A percentile compares a stretch with the other conserved stretches of the same genome.
phyloP scores from a whole-genome alignment of 2,113 vertebrate species.

The Ptilonorhynchus violaceus region DNA sequence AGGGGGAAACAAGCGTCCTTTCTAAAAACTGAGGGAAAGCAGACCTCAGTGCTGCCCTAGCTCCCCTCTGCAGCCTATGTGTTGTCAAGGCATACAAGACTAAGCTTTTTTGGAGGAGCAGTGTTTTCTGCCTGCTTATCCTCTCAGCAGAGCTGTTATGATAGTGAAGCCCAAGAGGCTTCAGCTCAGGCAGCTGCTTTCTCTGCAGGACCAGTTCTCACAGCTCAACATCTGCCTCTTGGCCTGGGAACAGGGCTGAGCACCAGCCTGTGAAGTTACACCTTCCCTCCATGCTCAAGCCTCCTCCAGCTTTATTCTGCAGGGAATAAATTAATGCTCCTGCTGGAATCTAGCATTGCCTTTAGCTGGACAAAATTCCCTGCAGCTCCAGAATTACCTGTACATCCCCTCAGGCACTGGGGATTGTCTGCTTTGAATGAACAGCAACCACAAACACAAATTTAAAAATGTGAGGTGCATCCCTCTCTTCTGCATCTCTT shows the following conservation, averaged over 20 bases:
- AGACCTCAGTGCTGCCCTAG: background rate
- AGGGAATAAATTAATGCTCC: background rate
- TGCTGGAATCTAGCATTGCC: background rate
- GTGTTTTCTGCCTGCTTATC: background rate
- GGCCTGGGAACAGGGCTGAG: background rate
- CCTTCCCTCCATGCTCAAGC: background rate
- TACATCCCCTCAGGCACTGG: background rate
- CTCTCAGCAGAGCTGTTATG: background rate
- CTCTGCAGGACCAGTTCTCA: conserved; percentile 16
- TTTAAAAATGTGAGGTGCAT: background rate
- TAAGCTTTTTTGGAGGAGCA: background rate
- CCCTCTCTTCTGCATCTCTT: background rate
- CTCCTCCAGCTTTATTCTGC: background rate
- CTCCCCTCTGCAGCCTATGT: rapidly evolving
- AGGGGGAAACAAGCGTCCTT: background rate
- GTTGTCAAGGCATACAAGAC: background rate
- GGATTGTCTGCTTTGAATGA: background rate
- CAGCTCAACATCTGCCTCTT: background rate
- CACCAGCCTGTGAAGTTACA: background rate
- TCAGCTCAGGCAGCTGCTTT: background rate
- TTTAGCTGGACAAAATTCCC: background rate
- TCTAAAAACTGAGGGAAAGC: background rate
- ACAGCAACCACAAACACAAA: background rate
- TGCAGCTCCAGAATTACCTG: background rate
- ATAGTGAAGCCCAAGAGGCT: background rate